These are phyloP conservation scores for Agonopterix alstromeriana DNA, from an alignment of 2,888 invertebrate genomes.

Conservation along the genomic window DNA sequence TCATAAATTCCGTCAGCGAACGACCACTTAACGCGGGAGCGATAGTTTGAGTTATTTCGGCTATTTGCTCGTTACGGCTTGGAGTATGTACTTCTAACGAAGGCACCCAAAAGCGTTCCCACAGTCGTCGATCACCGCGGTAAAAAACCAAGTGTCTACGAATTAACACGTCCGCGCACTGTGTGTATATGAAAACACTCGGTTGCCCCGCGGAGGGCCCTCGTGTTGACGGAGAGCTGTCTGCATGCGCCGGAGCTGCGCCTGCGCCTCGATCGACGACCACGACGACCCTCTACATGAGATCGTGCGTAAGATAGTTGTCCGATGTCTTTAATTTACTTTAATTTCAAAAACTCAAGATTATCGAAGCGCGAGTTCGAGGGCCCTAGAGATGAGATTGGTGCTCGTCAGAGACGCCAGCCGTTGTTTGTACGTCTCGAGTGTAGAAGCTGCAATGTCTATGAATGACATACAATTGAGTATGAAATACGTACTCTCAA, in stretches of 20 bases:
- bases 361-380: slow-evolving; percentile 26
- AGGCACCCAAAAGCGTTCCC: slow-evolving; percentile 71
- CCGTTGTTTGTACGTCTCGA: slow-evolving; percentile 39
- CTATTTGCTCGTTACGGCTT: slow-evolving; percentile 70
- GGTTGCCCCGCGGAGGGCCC: slow-evolving; percentile 61
- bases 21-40: slow-evolving; percentile 68
- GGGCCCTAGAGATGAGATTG: slow-evolving; percentile 40
- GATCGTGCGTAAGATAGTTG: slow-evolving; percentile 59
- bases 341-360: slow-evolving; percentile 53
- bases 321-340: slow-evolving; percentile 62
- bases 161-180: slow-evolving; percentile 73
- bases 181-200: slow-evolving; percentile 74
- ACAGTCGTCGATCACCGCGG: slow-evolving; percentile 72
- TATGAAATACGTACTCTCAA: slow-evolving; percentile 3
- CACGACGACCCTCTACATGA: slow-evolving; percentile 20
- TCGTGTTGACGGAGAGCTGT: slow-evolving; percentile 49
- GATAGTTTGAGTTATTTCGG: slow-evolving; percentile 59
- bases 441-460: slow-evolving; percentile 22
- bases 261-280: slow-evolving; percentile 26
- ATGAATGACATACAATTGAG: slow-evolving; percentile 12
- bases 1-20: slow-evolving; percentile 59
- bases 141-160: slow-evolving; percentile 72
- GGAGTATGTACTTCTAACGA: slow-evolving; percentile 69
- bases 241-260: slow-evolving; percentile 19
- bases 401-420: slow-evolving; percentile 38